Base-by-base conservation (phyloP, 1,140 invertebrate species). In the Drosophila lacteicornis region DNA sequence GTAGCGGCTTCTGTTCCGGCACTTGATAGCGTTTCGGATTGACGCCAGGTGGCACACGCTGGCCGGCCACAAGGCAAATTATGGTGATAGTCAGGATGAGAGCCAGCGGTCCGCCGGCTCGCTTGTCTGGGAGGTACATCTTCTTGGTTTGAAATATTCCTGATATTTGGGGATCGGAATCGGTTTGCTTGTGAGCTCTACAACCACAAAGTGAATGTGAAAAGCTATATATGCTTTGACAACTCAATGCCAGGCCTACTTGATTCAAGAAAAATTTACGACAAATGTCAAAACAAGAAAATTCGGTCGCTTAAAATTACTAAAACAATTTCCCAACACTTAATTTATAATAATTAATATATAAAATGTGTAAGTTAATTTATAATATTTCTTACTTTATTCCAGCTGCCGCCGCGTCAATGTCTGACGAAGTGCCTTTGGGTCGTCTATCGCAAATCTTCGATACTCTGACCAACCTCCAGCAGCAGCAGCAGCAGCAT, bases 371-470 rank as follows among this genome's bases (percentile, higher is more conserved):
- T 36, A 11, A 12, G 11, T 36, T 11, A 11, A 36, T 36, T 36
- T 3, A 36, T 11, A 36, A 11, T 36, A 19, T 47, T 19, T 2
- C 17, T 9, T 22, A 5, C 11, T 51, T 25, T 57, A 11, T 78
- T 65, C 17, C 40, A 79, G 69, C 60, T 65, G 47, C 50, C 36
- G 49, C 59, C 30, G 53, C 66, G 59, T 74, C 67, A 91, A 94
- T 94, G 94, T 94, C 94, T 75, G 94, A 94, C 92, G 94, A 95
- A 91, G 92, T 94, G 80, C 93, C 94, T 84, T 94, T 94, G 84
- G 94, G 95, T 79, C 94, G 96, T 76, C 93, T 97, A 84, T 97
- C 96, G 90, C 96, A 96, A 93, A 96, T 96, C 74, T 96, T 96
- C 90, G 96, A 97, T 93, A 96, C 96, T 76, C 94, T 96, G 76